Percentiles rank a stretch among this genome's conserved stretches.
Conservation (phyloP, 2,888 invertebrate species). For the Tenthredo mesomela region DNA sequence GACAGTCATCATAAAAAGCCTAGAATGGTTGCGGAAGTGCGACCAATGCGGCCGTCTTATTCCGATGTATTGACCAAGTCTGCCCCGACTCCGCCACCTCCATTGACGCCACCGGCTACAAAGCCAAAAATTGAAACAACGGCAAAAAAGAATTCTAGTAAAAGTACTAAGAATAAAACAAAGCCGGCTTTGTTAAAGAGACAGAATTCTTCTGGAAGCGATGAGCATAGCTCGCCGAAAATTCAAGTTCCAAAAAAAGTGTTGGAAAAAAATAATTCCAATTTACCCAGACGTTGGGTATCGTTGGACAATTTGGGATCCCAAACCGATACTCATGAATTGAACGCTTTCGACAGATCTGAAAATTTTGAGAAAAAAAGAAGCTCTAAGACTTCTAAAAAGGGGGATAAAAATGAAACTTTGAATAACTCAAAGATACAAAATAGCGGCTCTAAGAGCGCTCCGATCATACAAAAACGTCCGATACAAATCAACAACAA, state of each 20-base stretch:
- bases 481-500: constrained; percentile 72
- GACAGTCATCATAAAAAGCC: constrained; percentile 79
- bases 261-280: constrained; percentile 75
- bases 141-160: constrained; percentile 76
- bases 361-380: constrained; percentile 74
- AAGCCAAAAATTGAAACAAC: constrained; percentile 76
- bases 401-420: constrained; percentile 74
- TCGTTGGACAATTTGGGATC: constrained; percentile 75
- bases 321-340: constrained; percentile 68
- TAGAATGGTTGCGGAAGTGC: constrained; percentile 91
- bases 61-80: constrained; percentile 90
- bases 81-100: constrained; percentile 75
- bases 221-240: constrained; percentile 77
- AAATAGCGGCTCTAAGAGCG: constrained; percentile 66
- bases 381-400: constrained; percentile 65
- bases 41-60: constrained; percentile 92
- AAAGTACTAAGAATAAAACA: constrained; percentile 74
- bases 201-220: constrained; percentile 80
- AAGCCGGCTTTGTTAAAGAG: constrained; percentile 78
- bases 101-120: constrained; percentile 66
- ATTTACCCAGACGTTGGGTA: constrained; percentile 78
- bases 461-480: constrained; percentile 68
- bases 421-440: constrained; percentile 77
- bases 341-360: constrained; percentile 69
- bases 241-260: constrained; percentile 72